Evolutionary conservation across 2,113 vertebrate species (phyloP).

Genomic region (Melanerpes aurifrons): DNA sequence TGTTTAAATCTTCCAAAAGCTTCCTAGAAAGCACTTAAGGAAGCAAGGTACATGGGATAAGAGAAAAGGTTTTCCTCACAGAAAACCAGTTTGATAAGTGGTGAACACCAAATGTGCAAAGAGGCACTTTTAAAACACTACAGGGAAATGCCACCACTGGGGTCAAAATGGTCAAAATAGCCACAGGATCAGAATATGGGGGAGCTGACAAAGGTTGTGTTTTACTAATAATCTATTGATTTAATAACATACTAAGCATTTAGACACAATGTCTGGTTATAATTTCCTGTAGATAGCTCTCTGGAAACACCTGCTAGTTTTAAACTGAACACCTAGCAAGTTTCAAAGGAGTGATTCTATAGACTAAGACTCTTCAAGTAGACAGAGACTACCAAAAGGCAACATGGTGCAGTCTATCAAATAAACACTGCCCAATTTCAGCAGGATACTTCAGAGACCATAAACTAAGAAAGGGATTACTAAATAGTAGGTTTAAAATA

Average conservation of each 20-base stretch:
- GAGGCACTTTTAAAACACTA: neutral
- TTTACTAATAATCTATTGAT: neutral
- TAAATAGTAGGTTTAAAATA: neutral
- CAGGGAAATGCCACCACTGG: fast-evolving
- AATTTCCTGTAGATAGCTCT: neutral
- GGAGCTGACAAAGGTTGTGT: neutral
- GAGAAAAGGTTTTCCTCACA: neutral
- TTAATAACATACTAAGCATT: neutral
- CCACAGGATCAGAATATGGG: fast-evolving
- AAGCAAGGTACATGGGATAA: neutral
- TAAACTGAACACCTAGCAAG: neutral
- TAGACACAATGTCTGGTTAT: neutral
- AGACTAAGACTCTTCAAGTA: neutral
- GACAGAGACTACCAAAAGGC: neutral
- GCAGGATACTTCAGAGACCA: neutral
- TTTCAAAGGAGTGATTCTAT: neutral
- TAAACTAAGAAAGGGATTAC: neutral
- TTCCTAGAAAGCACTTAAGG: neutral
- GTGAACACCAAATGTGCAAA: neutral
- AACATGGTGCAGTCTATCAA: neutral
- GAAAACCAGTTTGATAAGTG: neutral
- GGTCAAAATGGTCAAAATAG: neutral
- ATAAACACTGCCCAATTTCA: neutral
- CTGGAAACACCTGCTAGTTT: neutral
- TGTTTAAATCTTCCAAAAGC: neutral